Percentiles rank a stretch among this genome's conserved stretches.
Evolutionary conservation across 2,797 vertebrate species (phyloP).

Genomic region (Lutjanus argentimaculatus): DNA sequence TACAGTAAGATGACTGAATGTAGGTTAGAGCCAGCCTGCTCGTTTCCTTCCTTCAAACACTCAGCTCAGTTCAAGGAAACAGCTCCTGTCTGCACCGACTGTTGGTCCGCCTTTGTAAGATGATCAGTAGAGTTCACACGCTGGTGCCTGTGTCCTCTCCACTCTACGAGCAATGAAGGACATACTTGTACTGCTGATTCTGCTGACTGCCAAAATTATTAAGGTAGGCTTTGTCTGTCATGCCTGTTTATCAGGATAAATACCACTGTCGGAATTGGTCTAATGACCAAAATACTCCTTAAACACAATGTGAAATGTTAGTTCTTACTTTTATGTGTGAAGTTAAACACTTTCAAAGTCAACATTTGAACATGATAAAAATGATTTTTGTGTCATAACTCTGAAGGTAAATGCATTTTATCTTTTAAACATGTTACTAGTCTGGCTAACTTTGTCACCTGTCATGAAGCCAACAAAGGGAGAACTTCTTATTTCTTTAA

Average conservation of each 20-base stretch:
- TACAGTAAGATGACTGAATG: constrained; percentile 7
- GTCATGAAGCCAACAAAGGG: not conserved
- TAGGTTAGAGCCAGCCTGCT: constrained; percentile 33
- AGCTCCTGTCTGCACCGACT: constrained; percentile 27
- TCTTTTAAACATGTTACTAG: not conserved
- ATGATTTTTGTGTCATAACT: not conserved
- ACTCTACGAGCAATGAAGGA: constrained; percentile 67
- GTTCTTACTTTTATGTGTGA: not conserved
- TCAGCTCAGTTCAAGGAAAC: constrained; percentile 73
- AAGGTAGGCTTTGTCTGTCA: constrained; percentile 60
- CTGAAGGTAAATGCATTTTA: not conserved
- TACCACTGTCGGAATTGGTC: constrained; percentile 3
- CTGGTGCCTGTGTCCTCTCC: constrained; percentile 34
- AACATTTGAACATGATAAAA: not conserved
- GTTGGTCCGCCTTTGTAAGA: constrained; percentile 59
- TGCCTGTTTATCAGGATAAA: not conserved
- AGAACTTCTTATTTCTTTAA: not conserved
- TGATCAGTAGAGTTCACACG: constrained; percentile 46
- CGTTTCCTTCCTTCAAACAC: constrained; percentile 72
- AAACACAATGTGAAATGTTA: not conserved
- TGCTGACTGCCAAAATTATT: constrained; percentile 40
- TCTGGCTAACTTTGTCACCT: not conserved
- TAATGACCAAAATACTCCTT: not conserved
- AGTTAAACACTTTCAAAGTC: not conserved
- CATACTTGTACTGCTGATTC: constrained; percentile 58